Conservation (phyloP, 2,797 vertebrate genomes). For the Podargus strigoides region DNA sequence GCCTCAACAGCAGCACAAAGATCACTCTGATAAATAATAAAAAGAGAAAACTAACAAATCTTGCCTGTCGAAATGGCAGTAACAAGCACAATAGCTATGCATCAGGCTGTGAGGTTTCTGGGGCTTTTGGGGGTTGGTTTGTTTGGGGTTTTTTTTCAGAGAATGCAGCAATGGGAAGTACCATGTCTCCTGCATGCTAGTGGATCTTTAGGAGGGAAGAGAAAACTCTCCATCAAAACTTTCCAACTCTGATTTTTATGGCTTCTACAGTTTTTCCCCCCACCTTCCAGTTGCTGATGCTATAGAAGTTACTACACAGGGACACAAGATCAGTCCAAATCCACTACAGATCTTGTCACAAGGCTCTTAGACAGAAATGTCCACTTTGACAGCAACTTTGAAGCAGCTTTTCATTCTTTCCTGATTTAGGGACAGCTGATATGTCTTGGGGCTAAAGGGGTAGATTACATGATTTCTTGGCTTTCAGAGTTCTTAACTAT, state of each 20-base stretch:
- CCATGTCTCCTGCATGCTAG: not conserved
- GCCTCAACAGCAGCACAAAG: not conserved
- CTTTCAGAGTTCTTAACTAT: not conserved
- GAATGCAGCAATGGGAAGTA: not conserved
- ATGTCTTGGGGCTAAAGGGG: not conserved
- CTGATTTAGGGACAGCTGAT: not conserved
- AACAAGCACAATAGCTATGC: not conserved
- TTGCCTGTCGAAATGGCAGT: not conserved
- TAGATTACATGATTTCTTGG: not conserved
- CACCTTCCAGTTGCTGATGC: not conserved
- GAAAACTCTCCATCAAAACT: not conserved
- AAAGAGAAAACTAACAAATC: not conserved
- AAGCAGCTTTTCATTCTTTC: not conserved
- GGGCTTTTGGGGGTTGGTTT: not conserved
- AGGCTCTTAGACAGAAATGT: not conserved
- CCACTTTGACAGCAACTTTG: not conserved
- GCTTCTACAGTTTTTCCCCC: not conserved
- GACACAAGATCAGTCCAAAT: not conserved
- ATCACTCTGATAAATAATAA: not conserved
- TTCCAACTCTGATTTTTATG: not conserved
- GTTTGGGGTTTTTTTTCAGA: not conserved
- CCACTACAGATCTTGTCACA: not conserved
- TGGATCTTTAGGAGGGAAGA: not conserved
- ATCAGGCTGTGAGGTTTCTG: not conserved
- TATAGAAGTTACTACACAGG: not conserved